Base-by-base conservation (phyloP, 1,140 invertebrate genomes). In the Leptonema lineaticorne region DNA sequence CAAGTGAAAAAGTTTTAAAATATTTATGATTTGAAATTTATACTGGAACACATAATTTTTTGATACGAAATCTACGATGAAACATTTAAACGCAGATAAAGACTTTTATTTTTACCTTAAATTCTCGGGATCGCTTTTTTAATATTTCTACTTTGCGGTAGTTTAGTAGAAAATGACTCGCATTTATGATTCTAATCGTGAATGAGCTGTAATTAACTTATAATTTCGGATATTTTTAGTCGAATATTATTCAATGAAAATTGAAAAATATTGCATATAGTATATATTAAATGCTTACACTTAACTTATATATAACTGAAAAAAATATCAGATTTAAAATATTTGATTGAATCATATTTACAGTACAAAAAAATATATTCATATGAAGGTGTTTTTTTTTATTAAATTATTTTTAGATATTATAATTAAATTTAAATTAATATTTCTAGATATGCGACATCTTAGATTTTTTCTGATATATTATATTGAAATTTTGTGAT, bases 21-120 rank as follows among this genome's bases (percentile, higher is more conserved):
- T 53, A 53, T 53, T 53, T 53, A 53, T 53, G 50, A 24, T 53
- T n/a, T 53, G 50, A 53, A 53, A 53, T 53, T 53, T 53, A 53
- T 53, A 53, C 50, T 24, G 50, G 50, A 24, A 53, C 24, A 26
- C 24, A 53, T 53, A 53, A 53, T 53, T 53, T 53, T 22, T 11
- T 22, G 50, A 53, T 53, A 53, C 27, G 22, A 53, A 53, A 53
- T 53, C 50, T 53, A 11, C 50, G 50, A 53, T 53, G 50, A 53
- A 53, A 53, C 50, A 20, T 53, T 53, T 24, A 24, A 53, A 53
- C 22, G 50, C 8, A 53, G 50, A 53, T 53, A 53, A 26, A 20
- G 50, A 11, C 22, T 3, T 11, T 41, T 9, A 11, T 53, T 53
- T 53, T 53, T 53, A 24, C 20, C 9, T 20, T 11, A 24, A 53